Evolutionary conservation across 2,797 vertebrate genomes (phyloP), one percentile per base, ranked within the genome.

Genomic region (Melanotaenia parkinsoni): DNA sequence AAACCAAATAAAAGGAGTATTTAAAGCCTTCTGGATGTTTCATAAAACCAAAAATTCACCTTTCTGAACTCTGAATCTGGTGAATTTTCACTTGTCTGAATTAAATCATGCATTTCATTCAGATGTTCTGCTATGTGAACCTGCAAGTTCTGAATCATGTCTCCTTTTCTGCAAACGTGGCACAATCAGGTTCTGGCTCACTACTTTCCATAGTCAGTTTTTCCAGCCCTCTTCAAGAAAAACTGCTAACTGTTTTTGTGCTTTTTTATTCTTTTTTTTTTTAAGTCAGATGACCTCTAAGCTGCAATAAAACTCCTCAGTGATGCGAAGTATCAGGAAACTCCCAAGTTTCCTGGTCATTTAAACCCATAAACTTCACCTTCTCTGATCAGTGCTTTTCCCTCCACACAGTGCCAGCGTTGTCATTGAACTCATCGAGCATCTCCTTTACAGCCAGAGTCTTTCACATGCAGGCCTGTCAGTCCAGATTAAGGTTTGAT

Each of bases 11-110:
- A 18, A 61, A 3, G 37, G 14, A 40, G 13, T 14, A 20, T 69
- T 64, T 24, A 12, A 3, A 20, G 3, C 38, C 10, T 4, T 51
- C 35, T 35, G 20, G 13, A 37, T 38, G 40, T 2, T 40, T 38
- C n/a, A 24, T 14, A 28, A 60, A 60, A 72, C 57, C 67, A 70
- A 76, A 81, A 63, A 13, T 1, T 13, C 13, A 37, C 24, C 71
- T 43, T 56, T n/a, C 4, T 43, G 20, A 56, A n/a, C 0, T 0
- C 10, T 14, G 9, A 14, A 12, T 32, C 0, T 35, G n/a, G 22
- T 22, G 47, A 51, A 10, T 51, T 51, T 51, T n/a, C n/a, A 22
- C 47, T 14, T 20, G 9, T 32, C 58, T 28, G 11, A 13, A 35
- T 70, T 9, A 14, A 28, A 50, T 43, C 30, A 2, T 16, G 56